Conservation (phyloP, 2,797 vertebrate species). For the Erethizon dorsatum region DNA sequence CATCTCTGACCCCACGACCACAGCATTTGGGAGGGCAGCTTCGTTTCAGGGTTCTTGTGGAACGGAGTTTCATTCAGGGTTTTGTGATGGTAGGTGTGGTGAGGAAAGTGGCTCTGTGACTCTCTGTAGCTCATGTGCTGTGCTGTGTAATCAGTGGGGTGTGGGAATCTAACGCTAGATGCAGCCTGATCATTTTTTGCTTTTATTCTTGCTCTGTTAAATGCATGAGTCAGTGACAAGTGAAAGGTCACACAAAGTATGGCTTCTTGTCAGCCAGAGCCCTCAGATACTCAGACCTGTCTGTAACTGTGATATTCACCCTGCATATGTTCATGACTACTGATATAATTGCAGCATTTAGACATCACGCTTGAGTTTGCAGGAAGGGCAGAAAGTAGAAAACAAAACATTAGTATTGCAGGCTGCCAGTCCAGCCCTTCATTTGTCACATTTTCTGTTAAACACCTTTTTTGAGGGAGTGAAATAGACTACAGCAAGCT, state of each 20-base stretch:
- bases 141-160: not conserved
- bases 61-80: not conserved
- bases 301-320: not conserved
- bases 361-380: not conserved
- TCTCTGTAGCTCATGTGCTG: not conserved
- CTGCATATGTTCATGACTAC: not conserved
- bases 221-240: not conserved
- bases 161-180: not conserved
- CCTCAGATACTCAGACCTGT: not conserved
- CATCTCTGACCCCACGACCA: not conserved
- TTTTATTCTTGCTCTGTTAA: constrained; percentile 32
- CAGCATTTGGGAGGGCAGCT: not conserved
- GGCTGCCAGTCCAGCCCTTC: not conserved
- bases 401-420: not conserved
- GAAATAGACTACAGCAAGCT: not conserved
- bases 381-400: constrained; percentile 24
- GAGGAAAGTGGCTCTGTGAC: not conserved
- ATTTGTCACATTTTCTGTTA: not conserved
- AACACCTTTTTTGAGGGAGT: not conserved
- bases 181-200: not conserved
- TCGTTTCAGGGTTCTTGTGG: not conserved
- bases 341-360: not conserved
- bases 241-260: not conserved
- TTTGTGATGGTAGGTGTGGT: not conserved
- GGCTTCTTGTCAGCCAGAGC: not conserved